Conservation (phyloP, 2,888 invertebrate genomes). For the Sarcophaga rosellei region DNA sequence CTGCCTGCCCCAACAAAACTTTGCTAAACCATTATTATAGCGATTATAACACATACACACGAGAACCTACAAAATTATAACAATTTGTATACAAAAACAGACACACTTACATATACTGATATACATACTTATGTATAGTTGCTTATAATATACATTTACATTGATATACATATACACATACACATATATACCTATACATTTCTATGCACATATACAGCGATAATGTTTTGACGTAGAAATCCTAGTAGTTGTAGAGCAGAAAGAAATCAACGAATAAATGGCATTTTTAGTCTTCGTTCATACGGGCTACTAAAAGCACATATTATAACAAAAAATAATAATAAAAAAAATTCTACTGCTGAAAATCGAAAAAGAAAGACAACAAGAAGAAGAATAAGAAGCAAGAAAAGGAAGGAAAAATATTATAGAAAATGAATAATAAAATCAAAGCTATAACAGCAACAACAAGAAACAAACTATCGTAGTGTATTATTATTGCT, state of each 20-base stretch:
- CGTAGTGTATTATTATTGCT: background rate
- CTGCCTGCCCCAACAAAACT: slow-evolving; percentile 19
- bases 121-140: no score
- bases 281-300: slow-evolving; percentile 65
- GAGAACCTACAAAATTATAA: background rate
- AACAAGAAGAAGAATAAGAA: background rate
- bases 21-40: slow-evolving; percentile 54
- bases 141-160: no score
- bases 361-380: background rate
- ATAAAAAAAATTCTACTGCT: no score
- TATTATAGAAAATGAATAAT: background rate
- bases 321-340: slow-evolving; percentile 43
- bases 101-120: slow-evolving; percentile 12
- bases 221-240: slow-evolving; percentile 52
- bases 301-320: slow-evolving; percentile 67
- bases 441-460: background rate
- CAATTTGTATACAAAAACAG: background rate
- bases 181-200: slow-evolving; percentile 3
- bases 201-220: slow-evolving; percentile 2
- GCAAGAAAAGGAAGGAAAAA: slow-evolving; percentile 24
- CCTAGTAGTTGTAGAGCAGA: slow-evolving; percentile 40
- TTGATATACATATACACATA: background rate
- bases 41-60: slow-evolving; percentile 51
- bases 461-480: slow-evolving; percentile 7
- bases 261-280: slow-evolving; percentile 59